Evolutionary conservation across 2,113 vertebrate species (phyloP), one percentile per base, ranked within the genome.

Genomic region (Mustela nigripes): DNA sequence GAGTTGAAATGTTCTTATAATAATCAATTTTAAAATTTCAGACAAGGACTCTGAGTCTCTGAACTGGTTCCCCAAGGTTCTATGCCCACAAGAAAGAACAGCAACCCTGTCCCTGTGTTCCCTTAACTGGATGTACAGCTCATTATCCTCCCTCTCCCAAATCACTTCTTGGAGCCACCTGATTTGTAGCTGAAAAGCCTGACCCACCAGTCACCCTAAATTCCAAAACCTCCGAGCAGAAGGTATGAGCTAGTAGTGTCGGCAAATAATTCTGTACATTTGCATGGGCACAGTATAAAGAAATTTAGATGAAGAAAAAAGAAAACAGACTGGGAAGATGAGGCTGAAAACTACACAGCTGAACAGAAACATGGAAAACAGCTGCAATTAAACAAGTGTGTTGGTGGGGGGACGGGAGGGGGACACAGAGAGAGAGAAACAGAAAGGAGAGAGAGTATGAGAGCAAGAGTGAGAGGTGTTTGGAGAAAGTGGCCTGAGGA

Each of bases 281-380:
- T 74, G 18, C 39, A 3, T 11, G 33, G 45, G 11, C 33, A 21
- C 16, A 90, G 50, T 11, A 89, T 4, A 36, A 67, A 92, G 48
- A 88, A 81, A 89, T 33, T 83, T 31, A 39, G 53, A n/a, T 22
- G 48, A 85, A 67, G 45, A 78, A 65, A 65, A n/a, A 4, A 4
- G n/a, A 58, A 50, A 11, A 24, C 7, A 39, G 16, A 67, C 2
- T 89, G 33, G 50, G 26, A 87, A 71, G 9, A 65, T 14, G 31
- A 53, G 73, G 31, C 18, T 67, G 81, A 69, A 95, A 90, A 95
- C 26, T 11, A 60, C 21, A 48, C n/a, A 76, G n/a, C 18, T 81
- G 85, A 96, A 71, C 36, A 73, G 36, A 82, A 94, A 82, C 39
- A 85, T 3, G 65, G 65, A 81, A 86, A 94, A 87, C 11, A 62